Evolutionary conservation across 1,140 invertebrate genomes (phyloP).

Genomic region (Aporrectodea caliginosa): DNA sequence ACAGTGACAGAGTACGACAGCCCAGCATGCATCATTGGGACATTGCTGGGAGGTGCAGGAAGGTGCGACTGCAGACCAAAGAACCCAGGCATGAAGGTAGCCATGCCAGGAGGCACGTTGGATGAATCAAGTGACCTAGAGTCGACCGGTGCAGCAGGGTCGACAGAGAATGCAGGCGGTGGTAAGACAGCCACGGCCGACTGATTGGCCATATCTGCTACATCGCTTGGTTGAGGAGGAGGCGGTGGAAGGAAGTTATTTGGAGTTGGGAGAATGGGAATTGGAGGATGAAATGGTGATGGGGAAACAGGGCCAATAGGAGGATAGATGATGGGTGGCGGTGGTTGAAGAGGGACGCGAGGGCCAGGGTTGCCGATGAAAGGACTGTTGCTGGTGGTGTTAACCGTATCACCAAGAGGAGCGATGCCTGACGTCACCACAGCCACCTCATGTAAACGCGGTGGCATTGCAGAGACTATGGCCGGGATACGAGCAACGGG

Average conservation of each 20-base stretch:
- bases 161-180: background rate
- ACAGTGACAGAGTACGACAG: background rate
- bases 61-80: background rate
- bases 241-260: too few species aligned
- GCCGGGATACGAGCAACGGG: background rate
- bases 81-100: background rate
- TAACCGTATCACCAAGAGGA: background rate
- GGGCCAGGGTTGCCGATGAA: background rate
- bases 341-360: background rate
- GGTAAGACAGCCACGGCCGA: background rate
- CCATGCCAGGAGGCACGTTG: background rate
- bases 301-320: background rate
- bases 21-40: background rate
- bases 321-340: background rate
- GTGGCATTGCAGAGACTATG: background rate
- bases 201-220: too few species aligned
- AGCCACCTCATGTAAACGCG: background rate
- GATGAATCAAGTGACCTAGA: background rate
- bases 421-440: background rate
- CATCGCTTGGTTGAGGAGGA: too few species aligned
- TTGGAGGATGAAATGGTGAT: too few species aligned
- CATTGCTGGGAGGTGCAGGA: background rate
- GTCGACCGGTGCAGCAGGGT: background rate
- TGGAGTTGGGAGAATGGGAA: too few species aligned
- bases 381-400: background rate